Base-by-base conservation (phyloP, 2,797 vertebrate species). In the Intellagama lesueurii region DNA sequence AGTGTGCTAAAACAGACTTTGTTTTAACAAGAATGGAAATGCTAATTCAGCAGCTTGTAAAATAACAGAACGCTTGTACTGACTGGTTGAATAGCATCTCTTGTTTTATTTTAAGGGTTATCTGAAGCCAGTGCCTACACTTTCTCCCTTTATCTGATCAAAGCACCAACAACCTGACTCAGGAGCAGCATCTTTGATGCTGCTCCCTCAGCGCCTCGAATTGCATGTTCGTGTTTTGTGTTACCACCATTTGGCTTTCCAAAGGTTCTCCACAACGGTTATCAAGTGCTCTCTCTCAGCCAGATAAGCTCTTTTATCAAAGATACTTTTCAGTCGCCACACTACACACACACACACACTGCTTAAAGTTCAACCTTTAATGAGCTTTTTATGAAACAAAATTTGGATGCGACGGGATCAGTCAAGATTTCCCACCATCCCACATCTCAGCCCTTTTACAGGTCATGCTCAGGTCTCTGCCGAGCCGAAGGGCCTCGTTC, bases 291-390 rank as follows among this genome's bases (percentile, higher is more conserved):
- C 35, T 83, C 73, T 85, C 82, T 91, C 66, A 35, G 81, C 68
- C 49, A 85, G 1, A 0, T 89, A 81, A 90, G 68, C 85, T 64
- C 72, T n/a, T 24, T 35, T 77, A 73, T 77, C 4, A 72, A 90
- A 87, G 80, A 32, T 26, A 78, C 60, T 68, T 64, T 73, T 73
- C 75, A 68, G 77, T 76, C 24, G 40, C 85, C 14, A 32, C 72
- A 35, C 35, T 49, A 40, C 28, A 28, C 52, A 76, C 49, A 44
- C 49, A 56, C 49, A 35, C 26, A 85, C 7, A 40, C 56, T 30
- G n/a, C 79, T 75, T 75, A 88, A 88, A 93, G 88, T 88, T 89
- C 60, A 90, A 90, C 77, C 19, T 91, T 87, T 77, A 88, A 77
- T 52, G 16, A 72, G 22, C 40, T 44, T 32, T 91, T 92, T 85